These are phyloP conservation scores for Drosophila azteca DNA, from an alignment of 1,140 invertebrate species.

Conservation along the genomic window DNA sequence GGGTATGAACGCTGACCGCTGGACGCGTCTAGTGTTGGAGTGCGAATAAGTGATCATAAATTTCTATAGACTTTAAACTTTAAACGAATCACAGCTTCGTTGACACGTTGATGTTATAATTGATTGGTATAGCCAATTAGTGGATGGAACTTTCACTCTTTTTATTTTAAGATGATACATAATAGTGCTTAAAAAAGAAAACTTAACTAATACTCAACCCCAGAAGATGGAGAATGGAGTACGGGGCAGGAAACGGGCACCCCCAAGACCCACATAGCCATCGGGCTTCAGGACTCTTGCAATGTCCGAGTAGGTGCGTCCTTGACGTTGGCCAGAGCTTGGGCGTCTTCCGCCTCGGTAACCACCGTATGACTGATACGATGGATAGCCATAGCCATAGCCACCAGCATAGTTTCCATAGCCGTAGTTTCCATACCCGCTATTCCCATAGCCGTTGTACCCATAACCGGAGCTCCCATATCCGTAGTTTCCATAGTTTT, in stretches of 20 bases:
- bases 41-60: slow-evolving; percentile 39
- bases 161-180: slow-evolving; percentile 31
- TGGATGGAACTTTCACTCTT: slow-evolving; percentile 25
- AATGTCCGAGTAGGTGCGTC: slow-evolving; percentile 65
- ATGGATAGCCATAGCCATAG: slow-evolving; percentile 33
- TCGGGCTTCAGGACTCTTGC: slow-evolving; percentile 45
- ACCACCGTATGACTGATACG: slow-evolving; percentile 3
- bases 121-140: slow-evolving; percentile 4
- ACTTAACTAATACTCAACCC: slow-evolving; percentile 36
- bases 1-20: slow-evolving; percentile 25
- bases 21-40: slow-evolving; percentile 5
- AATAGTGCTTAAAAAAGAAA: slow-evolving; percentile 32
- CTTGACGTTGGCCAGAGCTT: slow-evolving; percentile 43
- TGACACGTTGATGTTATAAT: no score
- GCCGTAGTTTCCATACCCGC: slow-evolving; percentile 1
- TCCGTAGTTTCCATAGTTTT: slow-evolving; percentile 24
- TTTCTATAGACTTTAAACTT: slow-evolving; percentile 4
- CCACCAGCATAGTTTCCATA: slow-evolving; percentile 24
- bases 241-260: slow-evolving; percentile 45
- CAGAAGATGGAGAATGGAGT: slow-evolving; percentile 40
- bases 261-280: slow-evolving; percentile 54
- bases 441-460: background rate
- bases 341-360: background rate
- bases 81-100: no score
- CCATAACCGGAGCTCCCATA: slow-evolving; percentile 21